Base-by-base conservation (phyloP, 2,888 invertebrate species). In the Lithodes maja region DNA sequence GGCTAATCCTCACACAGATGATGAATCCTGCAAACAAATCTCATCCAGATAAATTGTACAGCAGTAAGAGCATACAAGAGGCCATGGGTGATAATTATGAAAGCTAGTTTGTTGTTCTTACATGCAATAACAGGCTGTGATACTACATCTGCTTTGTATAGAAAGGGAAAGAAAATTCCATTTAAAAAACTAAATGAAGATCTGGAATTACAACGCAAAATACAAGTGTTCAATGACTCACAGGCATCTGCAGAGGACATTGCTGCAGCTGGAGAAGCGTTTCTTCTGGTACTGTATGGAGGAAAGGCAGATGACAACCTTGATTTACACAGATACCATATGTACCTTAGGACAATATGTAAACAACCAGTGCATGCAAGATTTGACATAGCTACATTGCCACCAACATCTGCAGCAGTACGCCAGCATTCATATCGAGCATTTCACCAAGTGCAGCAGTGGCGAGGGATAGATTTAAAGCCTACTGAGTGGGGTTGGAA, bases 151-250 rank as follows among this genome's bases (percentile, higher is more conserved):
- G 74, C 68, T 61, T 61, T 78, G 61, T 61, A 85, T 85, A 52
- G 85, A 50, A 85, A 85, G 61, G 78, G 85, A 50, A n/a, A n/a
- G n/a, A n/a, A n/a, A 85, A 85, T 61, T 68, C 85, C 78, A n/a
- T 85, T 49, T 5, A 79, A 78, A 17, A 85, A 1, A 78, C 50
- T 49, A 3, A 52, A 53, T n/a, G n/a, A 50, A 78, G 54, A 78
- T 79, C 61, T 50, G 1, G n/a, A 9, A 33, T 2, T 85, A 50
- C 79, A 50, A 50, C 50, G 53, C 33, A 68, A 85, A 15, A 61
- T 78, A 50, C 68, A 85, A 54, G 54, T 77, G 3, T 78, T 86
- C 75, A 69, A 80, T 71, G 74, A 86, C 52, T 71, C 53, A 15
- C 61, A 86, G 50, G 69, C 75, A 1, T 74, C 81, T 81, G 75